Percentiles rank a stretch among this genome's conserved stretches.
Evolutionary conservation across 2,113 vertebrate species (phyloP).

Genomic region (Blennius ocellaris): DNA sequence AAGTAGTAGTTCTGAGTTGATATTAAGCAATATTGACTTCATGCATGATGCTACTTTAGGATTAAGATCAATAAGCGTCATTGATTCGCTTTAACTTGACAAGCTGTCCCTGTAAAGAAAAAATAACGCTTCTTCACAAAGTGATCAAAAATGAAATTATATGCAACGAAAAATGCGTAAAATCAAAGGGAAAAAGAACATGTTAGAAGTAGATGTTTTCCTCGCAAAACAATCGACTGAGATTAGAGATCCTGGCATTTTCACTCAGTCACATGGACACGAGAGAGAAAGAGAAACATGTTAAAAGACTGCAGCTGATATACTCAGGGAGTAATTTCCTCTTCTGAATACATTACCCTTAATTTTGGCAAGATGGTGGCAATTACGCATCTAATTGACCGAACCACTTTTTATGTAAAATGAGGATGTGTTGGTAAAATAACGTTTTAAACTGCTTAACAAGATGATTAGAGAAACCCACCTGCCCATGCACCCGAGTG

Average conservation of each 20-base stretch:
- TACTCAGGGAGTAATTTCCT: slow-evolving; percentile 58
- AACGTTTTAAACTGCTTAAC: slow-evolving; percentile 65
- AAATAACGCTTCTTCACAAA: background rate
- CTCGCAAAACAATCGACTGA: background rate
- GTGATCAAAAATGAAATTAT: background rate
- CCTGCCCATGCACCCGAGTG: slow-evolving; percentile 53
- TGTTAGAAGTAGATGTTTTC: too few relatives aligned
- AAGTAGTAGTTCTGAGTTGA: too few relatives aligned
- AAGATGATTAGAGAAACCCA: slow-evolving; percentile 65
- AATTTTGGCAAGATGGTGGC: slow-evolving; percentile 74
- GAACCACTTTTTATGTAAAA: slow-evolving; percentile 66
- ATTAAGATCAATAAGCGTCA: too few relatives aligned
- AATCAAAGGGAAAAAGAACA: background rate
- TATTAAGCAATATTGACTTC: background rate
- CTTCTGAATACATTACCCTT: slow-evolving; percentile 70
- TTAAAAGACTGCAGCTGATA: slow-evolving; percentile 51
- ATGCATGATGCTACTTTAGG: background rate
- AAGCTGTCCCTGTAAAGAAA: background rate
- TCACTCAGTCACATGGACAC: slow-evolving; percentile 48
- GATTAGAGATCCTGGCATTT: background rate
- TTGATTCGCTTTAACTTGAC: too few relatives aligned
- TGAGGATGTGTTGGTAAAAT: slow-evolving; percentile 44
- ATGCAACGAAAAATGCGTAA: background rate
- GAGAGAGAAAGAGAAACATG: slow-evolving; percentile 37
- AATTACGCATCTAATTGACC: slow-evolving; percentile 79